These are phyloP conservation scores for Cricetomys ansorgei DNA, from an alignment of 2,113 vertebrate genomes.

Conservation along the genomic window DNA sequence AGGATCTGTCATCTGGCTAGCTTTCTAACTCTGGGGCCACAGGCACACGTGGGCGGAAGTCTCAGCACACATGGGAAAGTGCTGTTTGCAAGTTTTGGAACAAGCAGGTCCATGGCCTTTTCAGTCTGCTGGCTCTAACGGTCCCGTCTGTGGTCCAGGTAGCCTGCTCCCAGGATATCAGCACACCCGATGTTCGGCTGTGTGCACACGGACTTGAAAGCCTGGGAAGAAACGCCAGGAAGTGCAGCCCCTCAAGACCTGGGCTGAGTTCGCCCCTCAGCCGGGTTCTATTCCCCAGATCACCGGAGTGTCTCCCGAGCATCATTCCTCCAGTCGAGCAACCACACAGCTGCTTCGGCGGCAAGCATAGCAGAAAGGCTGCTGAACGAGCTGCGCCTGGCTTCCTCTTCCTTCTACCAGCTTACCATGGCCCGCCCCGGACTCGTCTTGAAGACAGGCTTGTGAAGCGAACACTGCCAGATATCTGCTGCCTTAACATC, in stretches of 20 bases:
- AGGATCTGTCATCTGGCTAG: background rate
- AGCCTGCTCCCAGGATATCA: background rate
- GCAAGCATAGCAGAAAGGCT: constrained; percentile 67
- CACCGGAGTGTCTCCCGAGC: constrained; percentile 29
- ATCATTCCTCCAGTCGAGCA: constrained; percentile 16
- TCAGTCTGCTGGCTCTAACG: background rate
- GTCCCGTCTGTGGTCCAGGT: background rate
- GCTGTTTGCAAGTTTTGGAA: fast-evolving
- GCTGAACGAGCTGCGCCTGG: background rate
- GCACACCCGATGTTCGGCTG: background rate
- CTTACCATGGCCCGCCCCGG: constrained; percentile 65
- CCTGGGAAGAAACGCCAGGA: background rate
- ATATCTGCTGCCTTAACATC: background rate
- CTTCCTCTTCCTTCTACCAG: background rate
- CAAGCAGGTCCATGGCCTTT: fast-evolving
- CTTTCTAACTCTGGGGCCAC: background rate
- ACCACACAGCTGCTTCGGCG: constrained; percentile 49
- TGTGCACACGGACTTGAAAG: background rate
- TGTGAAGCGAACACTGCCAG: constrained; percentile 41
- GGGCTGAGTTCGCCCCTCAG: background rate
- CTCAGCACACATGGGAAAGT: fast-evolving
- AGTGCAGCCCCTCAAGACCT: background rate
- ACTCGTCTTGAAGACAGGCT: constrained; percentile 61
- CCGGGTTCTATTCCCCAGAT: background rate
- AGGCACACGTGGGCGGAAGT: fast-evolving